A percentile compares a stretch with the other conserved stretches of the same genome.
Conservation (phyloP, 2,113 vertebrate species). For the Hippocampus mohnikei region DNA sequence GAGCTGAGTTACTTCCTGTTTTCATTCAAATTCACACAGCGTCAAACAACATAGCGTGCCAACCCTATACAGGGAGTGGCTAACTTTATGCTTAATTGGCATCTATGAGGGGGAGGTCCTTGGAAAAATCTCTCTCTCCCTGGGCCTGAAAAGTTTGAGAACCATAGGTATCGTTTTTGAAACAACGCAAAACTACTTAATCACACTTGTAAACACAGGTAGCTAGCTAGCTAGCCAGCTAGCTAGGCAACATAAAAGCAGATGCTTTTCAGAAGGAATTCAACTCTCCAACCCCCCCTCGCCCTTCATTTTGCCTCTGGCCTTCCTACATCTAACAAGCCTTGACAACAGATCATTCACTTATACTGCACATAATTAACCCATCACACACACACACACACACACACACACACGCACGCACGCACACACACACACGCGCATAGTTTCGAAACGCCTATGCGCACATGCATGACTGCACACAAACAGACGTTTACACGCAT, state of each 20-base stretch:
- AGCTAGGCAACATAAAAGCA: slow-evolving; percentile 70
- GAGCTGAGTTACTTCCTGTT: no score
- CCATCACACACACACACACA: slow-evolving; percentile 59
- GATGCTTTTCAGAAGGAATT: slow-evolving; percentile 72
- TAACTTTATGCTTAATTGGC: no score
- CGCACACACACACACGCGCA: slow-evolving; percentile 29
- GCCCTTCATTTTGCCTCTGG: slow-evolving; percentile 62
- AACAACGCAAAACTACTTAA: no score
- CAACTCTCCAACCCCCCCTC: slow-evolving; percentile 54
- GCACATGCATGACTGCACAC: slow-evolving; percentile 29
- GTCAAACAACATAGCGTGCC: no score
- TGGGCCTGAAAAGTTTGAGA: no score
- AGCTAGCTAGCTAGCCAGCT: slow-evolving; percentile 3
- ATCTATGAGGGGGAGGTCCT: no score
- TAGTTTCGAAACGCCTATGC: slow-evolving; percentile 16
- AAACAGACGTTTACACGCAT: slow-evolving; percentile 44
- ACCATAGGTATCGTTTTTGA: no score
- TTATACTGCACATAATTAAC: slow-evolving; percentile 74
- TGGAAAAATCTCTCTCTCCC: no score
- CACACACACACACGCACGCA: slow-evolving; percentile 24
- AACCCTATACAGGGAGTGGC: no score
- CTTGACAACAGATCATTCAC: slow-evolving; percentile 73
- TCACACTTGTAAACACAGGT: no score
- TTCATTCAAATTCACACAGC: no score
- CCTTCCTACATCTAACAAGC: slow-evolving; percentile 70